These are phyloP conservation scores for Hanleya hanleyi DNA, from an alignment of 2,888 invertebrate genomes.

Conservation along the genomic window DNA sequence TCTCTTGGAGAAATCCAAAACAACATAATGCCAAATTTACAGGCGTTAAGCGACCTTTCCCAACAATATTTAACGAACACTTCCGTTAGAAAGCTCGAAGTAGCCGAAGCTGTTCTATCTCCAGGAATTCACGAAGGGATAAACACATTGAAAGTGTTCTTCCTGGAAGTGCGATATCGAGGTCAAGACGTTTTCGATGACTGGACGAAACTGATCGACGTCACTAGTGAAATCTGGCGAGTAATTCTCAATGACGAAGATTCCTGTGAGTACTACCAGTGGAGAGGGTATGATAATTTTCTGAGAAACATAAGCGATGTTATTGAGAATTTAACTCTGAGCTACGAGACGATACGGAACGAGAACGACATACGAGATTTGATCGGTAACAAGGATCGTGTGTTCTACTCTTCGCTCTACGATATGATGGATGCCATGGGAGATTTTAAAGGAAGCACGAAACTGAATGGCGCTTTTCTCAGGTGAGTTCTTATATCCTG, in stretches of 20 bases:
- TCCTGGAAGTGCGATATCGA: conserved; percentile 51
- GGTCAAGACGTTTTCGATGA: conserved; percentile 50
- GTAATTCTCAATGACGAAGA: conserved; percentile 49
- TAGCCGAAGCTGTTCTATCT: conserved; percentile 44
- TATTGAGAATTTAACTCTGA: conserved; percentile 17
- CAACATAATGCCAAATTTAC: conserved; percentile 32
- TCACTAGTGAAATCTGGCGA: conserved; percentile 45
- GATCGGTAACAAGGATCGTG: conserved; percentile 43
- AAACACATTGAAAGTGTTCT: conserved; percentile 42
- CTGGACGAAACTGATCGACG: conserved; percentile 41
- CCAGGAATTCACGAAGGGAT: conserved; percentile 38
- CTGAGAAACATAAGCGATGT: conserved; percentile 38
- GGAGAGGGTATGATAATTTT: conserved; percentile 40
- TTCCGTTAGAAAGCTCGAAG: conserved; percentile 30
- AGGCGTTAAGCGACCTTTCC: conserved; percentile 24
- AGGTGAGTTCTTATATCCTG: conserved; percentile 36
- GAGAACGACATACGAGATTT: conserved; percentile 41
- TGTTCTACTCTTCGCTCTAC: conserved; percentile 42
- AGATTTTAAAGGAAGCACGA: conserved; percentile 35
- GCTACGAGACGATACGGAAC: conserved; percentile 24
- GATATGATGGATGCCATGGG: conserved; percentile 39
- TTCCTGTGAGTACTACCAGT: conserved; percentile 47
- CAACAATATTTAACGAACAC: conserved; percentile 32
- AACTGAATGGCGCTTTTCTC: conserved; percentile 48
- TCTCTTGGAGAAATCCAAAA: conserved; percentile 26